Conservation (phyloP, 2,888 invertebrate genomes). For the Exocentrus adspersus region DNA sequence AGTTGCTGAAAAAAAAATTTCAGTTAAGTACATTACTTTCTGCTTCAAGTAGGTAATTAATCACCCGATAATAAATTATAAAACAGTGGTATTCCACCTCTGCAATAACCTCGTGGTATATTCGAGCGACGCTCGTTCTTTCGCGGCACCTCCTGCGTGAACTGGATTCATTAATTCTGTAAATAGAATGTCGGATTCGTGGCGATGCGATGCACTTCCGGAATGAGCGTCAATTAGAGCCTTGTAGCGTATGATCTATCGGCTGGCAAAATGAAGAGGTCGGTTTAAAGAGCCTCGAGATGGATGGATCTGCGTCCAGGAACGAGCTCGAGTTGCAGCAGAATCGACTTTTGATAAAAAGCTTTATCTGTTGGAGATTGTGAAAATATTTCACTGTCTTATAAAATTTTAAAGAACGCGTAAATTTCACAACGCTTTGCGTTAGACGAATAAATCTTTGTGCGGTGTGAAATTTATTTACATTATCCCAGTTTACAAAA, state of each 20-base stretch:
- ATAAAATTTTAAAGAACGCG: neutral
- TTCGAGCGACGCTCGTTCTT: too few species aligned
- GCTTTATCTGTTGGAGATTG: neutral
- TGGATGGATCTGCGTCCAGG: too few species aligned
- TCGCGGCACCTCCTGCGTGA: neutral
- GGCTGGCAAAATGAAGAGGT: slow-evolving; percentile 3
- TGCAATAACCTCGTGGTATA: too few species aligned
- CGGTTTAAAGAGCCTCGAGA: neutral
- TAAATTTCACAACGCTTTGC: too few species aligned
- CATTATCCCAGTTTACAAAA: neutral
- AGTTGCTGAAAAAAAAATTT: slow-evolving; percentile 4
- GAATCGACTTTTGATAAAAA: too few species aligned
- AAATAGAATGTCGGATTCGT: slow-evolving; percentile 40
- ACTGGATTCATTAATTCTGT: slow-evolving; percentile 37
- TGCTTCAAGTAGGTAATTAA: too few species aligned
- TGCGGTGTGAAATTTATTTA: neutral
- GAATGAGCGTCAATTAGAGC: slow-evolving; percentile 33
- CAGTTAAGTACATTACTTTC: too few species aligned
- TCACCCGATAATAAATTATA: too few species aligned
- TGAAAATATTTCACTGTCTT: neutral
- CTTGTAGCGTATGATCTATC: slow-evolving; percentile 24
- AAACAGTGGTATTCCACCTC: too few species aligned
- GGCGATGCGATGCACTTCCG: slow-evolving; percentile 34
- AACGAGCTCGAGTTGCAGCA: too few species aligned
- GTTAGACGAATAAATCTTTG: neutral